Evolutionary conservation across 2,888 invertebrate species (phyloP), one percentile per base, ranked within the genome.

Genomic region (Gortyna flavago): DNA sequence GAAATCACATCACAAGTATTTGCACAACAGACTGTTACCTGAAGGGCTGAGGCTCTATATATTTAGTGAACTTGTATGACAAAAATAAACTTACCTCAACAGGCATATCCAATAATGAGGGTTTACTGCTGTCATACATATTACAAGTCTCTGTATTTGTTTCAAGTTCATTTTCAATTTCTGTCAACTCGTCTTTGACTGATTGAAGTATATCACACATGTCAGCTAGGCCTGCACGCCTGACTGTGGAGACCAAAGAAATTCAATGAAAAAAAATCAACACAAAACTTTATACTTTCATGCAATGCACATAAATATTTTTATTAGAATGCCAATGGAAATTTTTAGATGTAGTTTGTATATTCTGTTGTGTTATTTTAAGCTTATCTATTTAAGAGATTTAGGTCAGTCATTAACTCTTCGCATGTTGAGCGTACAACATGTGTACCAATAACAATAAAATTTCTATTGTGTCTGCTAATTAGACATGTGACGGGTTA

Each of bases 131-230:
- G 51, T 92, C 91, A 84, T 89, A 90, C 64, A 90, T 80, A 72
- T 91, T 88, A 82, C 72, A 78, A 62, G 71, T 66, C 16, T 90
- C 84, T 78, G 88, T 78, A 70, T 79, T 73, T 65, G 82, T 80
- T 59, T 78, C 79, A 72, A 84, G 80, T 75, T 92, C 92, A 89
- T 89, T 91, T 87, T 94, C 94, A 81, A 93, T 93, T 44, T 92
- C 91, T 81, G 85, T 80, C 73, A 94, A 81, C 81, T 93, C 91
- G 41, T 93, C 93, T 85, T 91, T 92, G 59, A 93, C 82, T 75
- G 92, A 85, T 83, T 93, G 89, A 78, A 94, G 79, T 81, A 90
- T 84, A 67, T 95, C 95, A 92, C 95, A 95, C 96, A 95, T 95
- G 78, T 87, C 89, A 65, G 74, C 70, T 77, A 65, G 61, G 48